Percentiles rank a stretch among this genome's conserved stretches.
Evolutionary conservation across 1,140 invertebrate species (phyloP).

Genomic region (Drosophila mojavensis): DNA sequence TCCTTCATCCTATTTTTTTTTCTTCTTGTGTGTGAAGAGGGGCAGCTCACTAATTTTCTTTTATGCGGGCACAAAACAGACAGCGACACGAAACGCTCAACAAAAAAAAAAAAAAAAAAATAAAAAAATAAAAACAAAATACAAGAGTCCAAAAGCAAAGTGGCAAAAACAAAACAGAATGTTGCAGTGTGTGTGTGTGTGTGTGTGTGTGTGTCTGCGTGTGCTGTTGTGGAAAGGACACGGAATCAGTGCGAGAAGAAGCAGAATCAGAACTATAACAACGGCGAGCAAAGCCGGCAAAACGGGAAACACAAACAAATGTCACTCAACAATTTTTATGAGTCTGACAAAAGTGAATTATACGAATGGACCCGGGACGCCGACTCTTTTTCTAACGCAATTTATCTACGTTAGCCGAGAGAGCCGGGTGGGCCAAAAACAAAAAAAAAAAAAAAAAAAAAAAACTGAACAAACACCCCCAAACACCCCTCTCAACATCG

Average conservation of each 20-base stretch:
- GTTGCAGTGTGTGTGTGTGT: conserved; percentile 31
- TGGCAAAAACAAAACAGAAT: conserved; percentile 54
- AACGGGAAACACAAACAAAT: conserved; percentile 82
- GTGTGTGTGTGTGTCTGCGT: conserved; percentile 35
- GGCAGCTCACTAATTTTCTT: conserved; percentile 80
- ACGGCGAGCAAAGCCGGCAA: conserved; percentile 36
- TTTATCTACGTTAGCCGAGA: conserved; percentile 78
- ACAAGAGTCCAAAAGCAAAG: conserved; percentile 47
- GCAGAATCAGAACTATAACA: conserved; percentile 52
- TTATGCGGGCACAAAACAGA: conserved; percentile 68
- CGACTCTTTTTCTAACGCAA: conserved; percentile 81
- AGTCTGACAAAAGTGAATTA: conserved; percentile 83
- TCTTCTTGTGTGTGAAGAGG: background rate
- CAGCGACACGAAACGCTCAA: conserved; percentile 62
- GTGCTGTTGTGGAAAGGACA: conserved; percentile 70
- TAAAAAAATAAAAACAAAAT: conserved; percentile 26
- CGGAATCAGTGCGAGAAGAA: conserved; percentile 67
- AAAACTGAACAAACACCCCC: background rate
- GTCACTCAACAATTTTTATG: conserved; percentile 82
- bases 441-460: conserved; percentile 27
- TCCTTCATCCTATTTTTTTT: conserved; percentile 4
- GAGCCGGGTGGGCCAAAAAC: conserved; percentile 31
- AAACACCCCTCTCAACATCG: conserved; percentile 9
- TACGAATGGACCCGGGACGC: conserved; percentile 78
- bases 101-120: conserved; percentile 26